Percentiles rank a stretch among this genome's conserved stretches.
Conservation (phyloP, 2,888 invertebrate genomes). For the Bhutanitis thaidina region DNA sequence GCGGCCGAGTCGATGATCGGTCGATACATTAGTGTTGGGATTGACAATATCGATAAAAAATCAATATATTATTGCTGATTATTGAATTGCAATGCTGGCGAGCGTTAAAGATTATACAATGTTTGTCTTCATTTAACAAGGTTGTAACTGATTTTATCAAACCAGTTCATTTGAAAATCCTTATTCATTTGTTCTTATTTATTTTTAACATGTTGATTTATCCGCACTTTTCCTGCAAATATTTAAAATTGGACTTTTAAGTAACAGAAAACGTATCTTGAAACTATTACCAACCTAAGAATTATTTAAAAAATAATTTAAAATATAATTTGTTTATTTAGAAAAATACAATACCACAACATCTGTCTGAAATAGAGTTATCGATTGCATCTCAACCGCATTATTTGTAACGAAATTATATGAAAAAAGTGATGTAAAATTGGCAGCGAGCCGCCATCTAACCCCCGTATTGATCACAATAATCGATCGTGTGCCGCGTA, state of each 20-base stretch:
- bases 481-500: slow-evolving; percentile 80
- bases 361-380: slow-evolving; percentile 35
- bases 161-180: no score
- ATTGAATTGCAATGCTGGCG: background rate
- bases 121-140: no score
- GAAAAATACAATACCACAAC: background rate
- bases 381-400: slow-evolving; percentile 57
- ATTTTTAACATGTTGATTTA: no score
- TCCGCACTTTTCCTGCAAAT: no score
- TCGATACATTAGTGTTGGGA: slow-evolving; percentile 55
- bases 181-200: no score
- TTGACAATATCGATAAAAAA: slow-evolving; percentile 44
- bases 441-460: slow-evolving; percentile 76
- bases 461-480: slow-evolving; percentile 79
- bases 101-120: no score
- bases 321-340: no score
- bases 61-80: background rate
- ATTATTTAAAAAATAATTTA: no score
- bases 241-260: no score
- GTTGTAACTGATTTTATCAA: no score
- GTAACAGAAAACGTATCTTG: no score
- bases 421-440: slow-evolving; percentile 68
- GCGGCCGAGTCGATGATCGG: slow-evolving; percentile 62
- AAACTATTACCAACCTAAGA: no score
- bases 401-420: slow-evolving; percentile 65